These are phyloP conservation scores for Achatina immaculata DNA, from an alignment of 1,140 invertebrate genomes.

Conservation along the genomic window DNA sequence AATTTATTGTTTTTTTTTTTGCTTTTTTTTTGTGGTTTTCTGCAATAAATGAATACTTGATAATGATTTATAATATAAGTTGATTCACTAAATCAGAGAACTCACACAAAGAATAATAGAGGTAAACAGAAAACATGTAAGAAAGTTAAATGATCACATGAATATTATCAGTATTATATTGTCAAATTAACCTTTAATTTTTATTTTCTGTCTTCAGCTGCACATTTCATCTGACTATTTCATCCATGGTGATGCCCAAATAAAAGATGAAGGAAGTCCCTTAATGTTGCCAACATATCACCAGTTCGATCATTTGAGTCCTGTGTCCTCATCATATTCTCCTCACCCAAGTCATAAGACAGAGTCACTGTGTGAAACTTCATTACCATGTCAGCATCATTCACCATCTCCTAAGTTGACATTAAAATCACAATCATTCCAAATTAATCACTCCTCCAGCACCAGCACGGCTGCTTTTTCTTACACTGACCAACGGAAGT, in stretches of 20 bases:
- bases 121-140: too few relatives aligned
- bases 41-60: too few relatives aligned
- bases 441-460: background rate
- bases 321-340: background rate
- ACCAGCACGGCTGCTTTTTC: background rate
- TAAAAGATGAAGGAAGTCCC: conserved; percentile 21
- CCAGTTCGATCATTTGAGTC: conserved; percentile 2
- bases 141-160: too few relatives aligned
- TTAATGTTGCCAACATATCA: conserved; percentile 10
- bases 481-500: background rate
- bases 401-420: background rate
- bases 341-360: background rate
- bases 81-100: too few relatives aligned
- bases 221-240: conserved; percentile 17
- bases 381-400: background rate
- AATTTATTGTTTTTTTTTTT: too few relatives aligned
- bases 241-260: background rate
- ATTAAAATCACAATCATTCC: background rate
- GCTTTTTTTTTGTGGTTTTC: too few relatives aligned
- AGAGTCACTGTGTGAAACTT: background rate
- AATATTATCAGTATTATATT: too few relatives aligned
- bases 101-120: too few relatives aligned
- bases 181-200: too few relatives aligned
- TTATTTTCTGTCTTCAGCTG: background rate
- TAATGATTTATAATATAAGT: too few relatives aligned